phyloP scores from a whole-genome alignment of 2,113 vertebrate genomes.

The Scomber scombrus region DNA sequence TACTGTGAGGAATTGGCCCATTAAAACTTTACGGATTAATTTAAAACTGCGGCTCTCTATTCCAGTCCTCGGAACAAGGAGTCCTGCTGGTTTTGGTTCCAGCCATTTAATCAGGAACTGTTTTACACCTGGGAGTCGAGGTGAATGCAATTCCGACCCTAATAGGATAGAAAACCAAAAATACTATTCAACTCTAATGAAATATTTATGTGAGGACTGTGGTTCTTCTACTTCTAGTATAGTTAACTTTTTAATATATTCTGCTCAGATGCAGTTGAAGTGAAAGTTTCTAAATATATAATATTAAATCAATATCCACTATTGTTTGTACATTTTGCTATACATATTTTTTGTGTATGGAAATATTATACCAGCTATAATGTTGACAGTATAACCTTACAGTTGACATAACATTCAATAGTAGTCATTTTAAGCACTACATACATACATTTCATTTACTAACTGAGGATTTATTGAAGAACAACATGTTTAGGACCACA shows the following conservation, averaged over 20 bases:
- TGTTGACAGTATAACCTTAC: background rate
- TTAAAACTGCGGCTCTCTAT: slow-evolving; percentile 2
- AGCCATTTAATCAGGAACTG: slow-evolving; percentile 8
- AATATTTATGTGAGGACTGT: background rate
- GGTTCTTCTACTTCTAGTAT: background rate
- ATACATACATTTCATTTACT: background rate
- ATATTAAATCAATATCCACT: background rate
- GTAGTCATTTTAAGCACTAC: too few relatives aligned
- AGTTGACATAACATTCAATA: background rate
- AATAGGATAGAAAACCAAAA: background rate
- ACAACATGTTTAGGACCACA: background rate
- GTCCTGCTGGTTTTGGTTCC: slow-evolving; percentile 34
- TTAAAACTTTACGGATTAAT: slow-evolving; percentile 10
- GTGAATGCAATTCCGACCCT: background rate
- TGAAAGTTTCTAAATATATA: background rate
- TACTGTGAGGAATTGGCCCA: slow-evolving; percentile 17
- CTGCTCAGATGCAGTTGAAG: background rate
- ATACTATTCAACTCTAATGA: background rate
- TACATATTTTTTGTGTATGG: too few relatives aligned
- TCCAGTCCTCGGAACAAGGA: background rate
- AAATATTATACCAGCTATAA: too few relatives aligned
- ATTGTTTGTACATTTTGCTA: background rate
- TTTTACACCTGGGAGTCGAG: slow-evolving; percentile 27
- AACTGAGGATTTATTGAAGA: background rate
- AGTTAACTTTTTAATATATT: background rate